Percentiles rank a stretch among this genome's conserved stretches.
These are phyloP conservation scores for Anhinga rufa DNA, from an alignment of 2,113 vertebrate species.

Conservation along the genomic window DNA sequence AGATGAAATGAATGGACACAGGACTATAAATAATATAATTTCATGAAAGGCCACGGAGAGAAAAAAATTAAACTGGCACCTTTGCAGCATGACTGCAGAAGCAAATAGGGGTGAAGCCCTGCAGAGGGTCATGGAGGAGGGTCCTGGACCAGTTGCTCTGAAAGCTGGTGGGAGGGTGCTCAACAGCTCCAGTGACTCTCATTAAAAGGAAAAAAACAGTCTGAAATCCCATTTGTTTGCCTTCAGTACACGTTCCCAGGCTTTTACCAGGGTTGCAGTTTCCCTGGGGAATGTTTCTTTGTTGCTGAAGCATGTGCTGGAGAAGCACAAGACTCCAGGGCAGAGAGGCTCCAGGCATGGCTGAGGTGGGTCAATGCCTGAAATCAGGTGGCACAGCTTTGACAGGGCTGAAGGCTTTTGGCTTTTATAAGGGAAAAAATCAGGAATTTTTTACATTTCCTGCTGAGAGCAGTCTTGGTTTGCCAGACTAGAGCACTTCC, in stretches of 20 bases:
- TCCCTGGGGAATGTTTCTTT: background rate
- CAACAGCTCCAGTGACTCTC: background rate
- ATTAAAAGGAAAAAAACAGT: rapidly evolving
- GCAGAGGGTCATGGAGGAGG: background rate
- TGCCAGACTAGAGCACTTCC: background rate
- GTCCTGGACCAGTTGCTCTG: background rate
- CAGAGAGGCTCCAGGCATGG: background rate
- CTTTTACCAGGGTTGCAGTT: background rate
- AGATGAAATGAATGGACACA: slow-evolving; percentile 9
- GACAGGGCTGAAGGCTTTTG: background rate
- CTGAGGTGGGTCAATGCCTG: rapidly evolving
- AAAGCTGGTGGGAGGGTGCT: background rate
- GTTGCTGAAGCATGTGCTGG: background rate
- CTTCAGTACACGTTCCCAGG: background rate
- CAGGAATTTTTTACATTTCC: background rate
- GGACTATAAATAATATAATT: slow-evolving; percentile 26
- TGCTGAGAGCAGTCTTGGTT: background rate
- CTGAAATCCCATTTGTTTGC: background rate
- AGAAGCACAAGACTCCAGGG: background rate
- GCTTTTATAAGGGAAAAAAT: background rate
- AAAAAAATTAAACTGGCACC: background rate
- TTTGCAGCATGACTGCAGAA: rapidly evolving
- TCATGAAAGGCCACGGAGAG: background rate
- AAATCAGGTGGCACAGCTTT: background rate
- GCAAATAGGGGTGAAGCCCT: background rate